Conservation (phyloP, 2,113 vertebrate genomes). For the Carassius auratus region DNA sequence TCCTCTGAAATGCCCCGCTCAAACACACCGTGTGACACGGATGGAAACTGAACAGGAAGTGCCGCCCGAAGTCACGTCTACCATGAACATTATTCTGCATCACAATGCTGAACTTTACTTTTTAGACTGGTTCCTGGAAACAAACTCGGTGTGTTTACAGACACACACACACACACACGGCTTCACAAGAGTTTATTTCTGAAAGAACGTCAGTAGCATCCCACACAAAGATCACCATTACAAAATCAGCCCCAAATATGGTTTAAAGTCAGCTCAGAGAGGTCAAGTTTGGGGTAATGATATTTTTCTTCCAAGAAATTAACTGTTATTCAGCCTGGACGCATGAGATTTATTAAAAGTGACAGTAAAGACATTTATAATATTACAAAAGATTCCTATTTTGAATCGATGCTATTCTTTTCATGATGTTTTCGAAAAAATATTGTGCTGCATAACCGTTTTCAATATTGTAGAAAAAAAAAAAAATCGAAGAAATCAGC, state of each 20-base stretch:
- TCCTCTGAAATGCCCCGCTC: not conserved
- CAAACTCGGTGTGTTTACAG: not conserved
- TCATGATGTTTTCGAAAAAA: not conserved
- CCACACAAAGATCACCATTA: not conserved
- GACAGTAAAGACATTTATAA: no score
- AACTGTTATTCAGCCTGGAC: no score
- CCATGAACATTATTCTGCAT: not conserved
- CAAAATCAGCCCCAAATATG: not conserved
- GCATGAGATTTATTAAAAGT: not conserved
- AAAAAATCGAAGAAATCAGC: no score
- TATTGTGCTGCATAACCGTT: no score
- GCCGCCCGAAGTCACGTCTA: constrained; percentile 11
- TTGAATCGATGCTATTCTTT: not conserved
- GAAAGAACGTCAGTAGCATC: not conserved
- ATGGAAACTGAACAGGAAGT: constrained; percentile 13
- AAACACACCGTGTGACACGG: not conserved
- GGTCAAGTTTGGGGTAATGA: not conserved
- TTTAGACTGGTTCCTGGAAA: not conserved
- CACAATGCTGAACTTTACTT: not conserved
- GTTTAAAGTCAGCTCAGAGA: not conserved
- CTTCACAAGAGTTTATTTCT: not conserved
- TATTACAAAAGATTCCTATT: not conserved
- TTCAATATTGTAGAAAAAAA: no score
- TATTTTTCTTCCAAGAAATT: no score
- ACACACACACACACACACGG: not conserved